phyloP scores from a whole-genome alignment of 2,888 invertebrate genomes.

The Drosophila mercatorum region DNA sequence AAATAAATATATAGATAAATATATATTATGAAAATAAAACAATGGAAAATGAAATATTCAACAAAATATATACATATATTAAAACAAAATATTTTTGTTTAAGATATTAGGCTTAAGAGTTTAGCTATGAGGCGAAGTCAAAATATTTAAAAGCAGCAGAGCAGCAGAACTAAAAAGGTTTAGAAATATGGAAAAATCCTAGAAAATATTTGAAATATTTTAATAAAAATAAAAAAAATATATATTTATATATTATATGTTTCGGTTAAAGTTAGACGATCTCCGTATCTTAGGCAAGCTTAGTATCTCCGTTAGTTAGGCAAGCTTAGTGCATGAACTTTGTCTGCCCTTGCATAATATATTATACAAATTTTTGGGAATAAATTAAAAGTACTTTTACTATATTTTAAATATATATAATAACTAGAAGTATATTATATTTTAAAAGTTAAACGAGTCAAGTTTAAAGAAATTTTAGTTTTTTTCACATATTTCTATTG shows the following conservation, averaged over 20 bases:
- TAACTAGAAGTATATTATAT: no score
- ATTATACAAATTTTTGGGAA: no score
- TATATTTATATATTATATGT: no score
- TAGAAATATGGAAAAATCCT: neutral
- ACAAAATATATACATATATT: neutral
- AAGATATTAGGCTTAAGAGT: neutral
- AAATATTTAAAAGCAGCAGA: neutral
- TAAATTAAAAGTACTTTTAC: no score
- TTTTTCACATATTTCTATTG: no score
- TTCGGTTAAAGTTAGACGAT: neutral
- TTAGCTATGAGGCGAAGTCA: neutral
- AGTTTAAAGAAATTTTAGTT: no score
- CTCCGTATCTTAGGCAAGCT: neutral
- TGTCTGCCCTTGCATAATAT: neutral
- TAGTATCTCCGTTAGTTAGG: neutral
- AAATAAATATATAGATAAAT: neutral
- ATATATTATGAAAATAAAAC: neutral
- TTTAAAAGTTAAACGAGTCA: no score
- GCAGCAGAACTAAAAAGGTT: no score
- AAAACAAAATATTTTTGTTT: neutral
- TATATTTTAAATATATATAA: no score
- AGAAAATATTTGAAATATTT: neutral
- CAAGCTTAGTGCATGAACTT: neutral
- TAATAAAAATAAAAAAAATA: neutral
- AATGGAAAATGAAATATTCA: neutral